Base-by-base conservation (phyloP, 2,797 vertebrate genomes). In the Chelmon rostratus region DNA sequence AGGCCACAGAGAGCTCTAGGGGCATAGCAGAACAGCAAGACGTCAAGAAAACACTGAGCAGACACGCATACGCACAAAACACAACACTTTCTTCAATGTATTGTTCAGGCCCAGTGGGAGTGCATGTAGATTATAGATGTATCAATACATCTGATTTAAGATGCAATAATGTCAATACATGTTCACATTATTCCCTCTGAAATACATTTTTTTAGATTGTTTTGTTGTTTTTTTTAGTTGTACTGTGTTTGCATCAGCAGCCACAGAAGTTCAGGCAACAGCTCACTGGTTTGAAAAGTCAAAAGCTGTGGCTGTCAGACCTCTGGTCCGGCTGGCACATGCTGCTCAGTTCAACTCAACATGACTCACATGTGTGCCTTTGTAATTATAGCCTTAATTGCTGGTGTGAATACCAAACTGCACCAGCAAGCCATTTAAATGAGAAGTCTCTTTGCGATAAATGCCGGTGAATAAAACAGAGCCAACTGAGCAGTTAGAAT, bases 1-100 rank as follows among this genome's bases (percentile, higher is more conserved):
- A 0, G 98, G 98, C 98, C 98, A 99, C 84, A 99, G 67, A 8
- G 98, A 99, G 90, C 97, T 98, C 98, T 99, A 93, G 25, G 18
- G 44, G n/a, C 11, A 19, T 2, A 69, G 18, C 15, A 71, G n/a
- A 70, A 31, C 38, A 66, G 5, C 0, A 9, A 6, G 8, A 9
- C 42, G 40, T 42, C 40, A 42, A 31, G 28, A 31, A 31, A 31
- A 31, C 28, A 52, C 38, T 7, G 6, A 54, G 18, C 21, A 54
- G 10, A 56, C n/a, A 50, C 33, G 59, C 12, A 9, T 8, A 52
- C 18, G 15, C 8, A 56, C 19, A 74, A 53, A 11, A 54, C 4
- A 18, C 1, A 13, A 21, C 5, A 21, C 19, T 54, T 6, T 56
- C 15, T 54, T 63, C 9, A 53, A 47, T 6, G 8, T 5, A 23